phyloP scores from a whole-genome alignment of 2,888 invertebrate species.

The Nomada ferruginata region DNA sequence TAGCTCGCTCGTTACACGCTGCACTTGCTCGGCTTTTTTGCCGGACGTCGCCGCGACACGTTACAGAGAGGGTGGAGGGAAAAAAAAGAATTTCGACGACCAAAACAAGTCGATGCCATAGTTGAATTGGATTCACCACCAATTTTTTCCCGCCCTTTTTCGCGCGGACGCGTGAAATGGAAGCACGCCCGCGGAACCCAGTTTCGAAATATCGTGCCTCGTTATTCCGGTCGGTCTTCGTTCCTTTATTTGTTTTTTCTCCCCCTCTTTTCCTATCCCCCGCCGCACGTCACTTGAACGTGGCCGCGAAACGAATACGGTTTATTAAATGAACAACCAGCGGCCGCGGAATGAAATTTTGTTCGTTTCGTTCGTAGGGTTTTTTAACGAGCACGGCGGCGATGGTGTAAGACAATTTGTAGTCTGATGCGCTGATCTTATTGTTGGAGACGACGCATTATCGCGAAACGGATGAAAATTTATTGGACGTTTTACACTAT shows the following conservation, averaged over 20 bases:
- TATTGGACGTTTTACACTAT: too few species aligned
- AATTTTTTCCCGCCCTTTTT: constrained; percentile 15
- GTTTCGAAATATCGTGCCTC: constrained; percentile 51
- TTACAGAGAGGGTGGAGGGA: background rate
- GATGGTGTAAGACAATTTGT: background rate
- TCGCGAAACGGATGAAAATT: too few species aligned
- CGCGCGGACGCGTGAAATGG: constrained; percentile 44
- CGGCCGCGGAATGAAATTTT: constrained; percentile 31
- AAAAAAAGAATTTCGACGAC: constrained; percentile 52
- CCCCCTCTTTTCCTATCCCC: background rate
- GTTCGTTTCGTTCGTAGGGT: background rate
- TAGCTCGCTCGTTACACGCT: constrained; percentile 61
- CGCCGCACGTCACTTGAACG: background rate
- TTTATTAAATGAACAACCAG: constrained; percentile 50
- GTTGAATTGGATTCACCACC: constrained; percentile 44
- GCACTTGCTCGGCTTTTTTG: constrained; percentile 55
- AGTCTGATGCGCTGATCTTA: background rate
- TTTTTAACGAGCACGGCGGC: constrained; percentile 17
- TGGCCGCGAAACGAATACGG: constrained; percentile 34
- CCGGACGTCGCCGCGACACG: constrained; percentile 49
- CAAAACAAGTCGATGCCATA: constrained; percentile 57
- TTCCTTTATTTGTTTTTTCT: constrained; percentile 3
- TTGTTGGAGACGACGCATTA: too few species aligned
- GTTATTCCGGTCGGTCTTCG: constrained; percentile 31
- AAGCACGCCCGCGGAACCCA: constrained; percentile 28